Base-by-base conservation (phyloP, 2,113 vertebrate species). In the Plestiodon gilberti region DNA sequence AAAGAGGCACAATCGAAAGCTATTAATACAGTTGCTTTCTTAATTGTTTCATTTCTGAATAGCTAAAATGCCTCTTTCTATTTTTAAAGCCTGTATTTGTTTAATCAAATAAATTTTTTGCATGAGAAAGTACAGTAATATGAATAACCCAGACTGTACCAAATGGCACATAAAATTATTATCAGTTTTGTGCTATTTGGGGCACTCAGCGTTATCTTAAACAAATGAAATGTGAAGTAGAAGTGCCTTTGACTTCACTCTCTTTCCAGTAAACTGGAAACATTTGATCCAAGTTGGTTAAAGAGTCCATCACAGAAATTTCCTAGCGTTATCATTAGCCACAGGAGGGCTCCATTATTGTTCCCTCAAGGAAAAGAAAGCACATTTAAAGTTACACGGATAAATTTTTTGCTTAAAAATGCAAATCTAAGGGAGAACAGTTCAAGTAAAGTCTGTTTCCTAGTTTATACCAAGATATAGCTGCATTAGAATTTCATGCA, bases 321-420 rank as follows among this genome's bases (percentile, higher is more conserved):
- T 93, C 79, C 81, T 93, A 87, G 76, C 89, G 90, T 90, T 94
- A 71, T 48, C 81, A 91, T 87, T 91, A 95, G 83, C 82, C 86
- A 82, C 84, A 93, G 92, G 87, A 94, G 89, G 86, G 84, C 91
- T 93, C 86, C 40, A 81, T 92, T 91, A 86, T 89, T 90, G 87
- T 94, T 94, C 87, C 93, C 88, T 87, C 82, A 90, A 92, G 90
- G 77, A 83, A 93, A 91, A 82, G 85, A 81, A 90, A 91, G 67
- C 81, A 87, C 92, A 78, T 48, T 89, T 86, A 88, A 90, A 89
- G 87, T 89, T 88, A 85, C 78, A 90, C 87, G 79, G 86, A 89
- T 89, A 88, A 93, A 90, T 83, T 87, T n/a, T 84, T 61, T 48
- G 75, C 87, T 93, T 93, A 88, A 83, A 84, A 93, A 93, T 88